Evolutionary conservation across 2,888 invertebrate species (phyloP), one percentile per base, ranked within the genome.

Genomic region (Tortrix viridana): DNA sequence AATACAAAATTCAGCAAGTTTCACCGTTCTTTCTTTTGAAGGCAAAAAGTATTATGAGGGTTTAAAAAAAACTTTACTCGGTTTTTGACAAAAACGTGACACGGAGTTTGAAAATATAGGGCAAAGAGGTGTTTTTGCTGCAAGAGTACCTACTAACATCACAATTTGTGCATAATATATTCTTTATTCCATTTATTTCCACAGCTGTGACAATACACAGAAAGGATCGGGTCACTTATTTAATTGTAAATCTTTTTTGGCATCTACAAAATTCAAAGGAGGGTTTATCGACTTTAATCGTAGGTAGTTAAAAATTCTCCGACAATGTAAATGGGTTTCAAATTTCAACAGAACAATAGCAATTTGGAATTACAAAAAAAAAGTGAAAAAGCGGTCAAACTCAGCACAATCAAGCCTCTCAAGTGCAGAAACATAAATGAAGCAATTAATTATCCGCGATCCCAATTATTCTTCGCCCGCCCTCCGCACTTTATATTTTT

Each of bases 351-450:
- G 79, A 86, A 89, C 88, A 89, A 89, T 85, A 79, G 88, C 81
- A 81, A 85, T 89, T 88, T 83, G 80, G 84, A 86, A 84, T 76
- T 84, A 77, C 75, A 77, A 81, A 82, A 32, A n/a, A 79, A 82
- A 81, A 81, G 75, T 80, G 77, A 80, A 74, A 78, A 78, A 73
- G 72, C 76, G 66, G 68, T 66, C 65, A 62, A 67, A 84, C 86
- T 83, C 84, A 80, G 84, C 88, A 88, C 88, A 89, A 89, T 90
- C 90, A 85, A 79, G 85, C 79, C 86, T 82, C 82, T 91, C 89
- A 89, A 89, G 86, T 89, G 89, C 90, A 89, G 89, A 88, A 90
- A 89, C 88, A 89, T 89, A 90, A 92, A 92, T 90, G 89, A 88
- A 89, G 88, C 87, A 89, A 90, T 92, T 90, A 91, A 90, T 92